These are phyloP conservation scores for Halyomorpha halys DNA, from an alignment of 1,140 invertebrate species.

Conservation along the genomic window DNA sequence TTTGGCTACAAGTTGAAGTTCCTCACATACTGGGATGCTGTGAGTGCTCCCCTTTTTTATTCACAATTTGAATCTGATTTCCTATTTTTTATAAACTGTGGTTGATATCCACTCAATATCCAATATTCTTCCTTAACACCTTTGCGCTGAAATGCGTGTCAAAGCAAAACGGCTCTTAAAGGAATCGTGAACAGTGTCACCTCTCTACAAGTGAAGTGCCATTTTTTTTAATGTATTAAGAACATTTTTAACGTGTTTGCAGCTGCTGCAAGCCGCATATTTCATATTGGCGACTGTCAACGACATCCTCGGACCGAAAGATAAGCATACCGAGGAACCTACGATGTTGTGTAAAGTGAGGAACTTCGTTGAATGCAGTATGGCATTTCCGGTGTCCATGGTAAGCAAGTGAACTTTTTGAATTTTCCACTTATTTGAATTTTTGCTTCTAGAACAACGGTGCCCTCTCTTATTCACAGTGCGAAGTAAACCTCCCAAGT, in stretches of 20 bases:
- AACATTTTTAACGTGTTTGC: conserved; percentile 31
- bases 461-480: too few species aligned
- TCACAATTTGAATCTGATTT: too few species aligned
- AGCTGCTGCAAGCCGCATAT: conserved; percentile 66
- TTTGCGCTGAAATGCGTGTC: too few species aligned
- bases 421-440: neutral
- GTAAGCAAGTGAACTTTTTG: conserved; percentile 33
- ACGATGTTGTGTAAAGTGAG: conserved; percentile 58
- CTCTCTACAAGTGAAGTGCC: too few species aligned
- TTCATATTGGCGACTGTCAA: conserved; percentile 59
- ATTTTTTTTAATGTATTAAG: too few species aligned
- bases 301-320: conserved; percentile 61
- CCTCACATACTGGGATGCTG: conserved; percentile 73
- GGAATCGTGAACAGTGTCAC: too few species aligned
- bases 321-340: conserved; percentile 48
- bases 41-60: conserved; percentile 42
- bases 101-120: too few species aligned
- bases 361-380: conserved; percentile 55
- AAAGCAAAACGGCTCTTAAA: too few species aligned
- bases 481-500: too few species aligned
- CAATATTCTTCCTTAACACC: too few species aligned
- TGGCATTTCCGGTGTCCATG: conserved; percentile 67
- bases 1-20: conserved; percentile 76
- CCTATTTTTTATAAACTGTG: too few species aligned
- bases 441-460: too few species aligned